These are phyloP conservation scores for Carpatolechia fugitivella DNA, from an alignment of 2,888 invertebrate species.

Conservation along the genomic window DNA sequence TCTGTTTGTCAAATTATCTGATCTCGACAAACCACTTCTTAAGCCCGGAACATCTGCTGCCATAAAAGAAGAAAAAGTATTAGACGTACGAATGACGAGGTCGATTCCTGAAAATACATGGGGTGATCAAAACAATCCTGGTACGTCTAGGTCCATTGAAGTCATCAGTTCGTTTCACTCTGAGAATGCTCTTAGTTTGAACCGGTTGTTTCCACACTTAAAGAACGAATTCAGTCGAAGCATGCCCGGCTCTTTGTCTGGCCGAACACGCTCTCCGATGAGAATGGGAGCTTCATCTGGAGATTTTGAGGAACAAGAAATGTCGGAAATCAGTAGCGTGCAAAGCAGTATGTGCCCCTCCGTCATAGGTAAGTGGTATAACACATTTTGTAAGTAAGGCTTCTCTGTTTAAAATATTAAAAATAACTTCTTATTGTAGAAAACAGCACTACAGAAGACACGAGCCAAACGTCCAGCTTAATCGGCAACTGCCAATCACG, in stretches of 20 bases:
- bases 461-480: constrained; percentile 59
- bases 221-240: constrained; percentile 69
- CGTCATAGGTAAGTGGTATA: constrained; percentile 60
- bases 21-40: constrained; percentile 83
- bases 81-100: constrained; percentile 81
- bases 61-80: constrained; percentile 36
- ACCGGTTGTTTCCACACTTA: constrained; percentile 82
- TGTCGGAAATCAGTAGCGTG: constrained; percentile 76
- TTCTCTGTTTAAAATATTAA: background rate
- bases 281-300: constrained; percentile 43
- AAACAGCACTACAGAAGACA: constrained; percentile 61
- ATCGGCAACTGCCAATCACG: constrained; percentile 75
- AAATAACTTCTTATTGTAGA: constrained; percentile 38
- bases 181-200: constrained; percentile 78
- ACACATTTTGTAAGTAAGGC: background rate
- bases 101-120: constrained; percentile 85
- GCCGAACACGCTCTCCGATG: constrained; percentile 48
- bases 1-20: constrained; percentile 87
- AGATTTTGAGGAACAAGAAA: constrained; percentile 72
- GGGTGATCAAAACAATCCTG: constrained; percentile 72
- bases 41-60: constrained; percentile 45
- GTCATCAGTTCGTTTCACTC: constrained; percentile 79
- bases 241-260: constrained; percentile 63
- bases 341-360: constrained; percentile 80
- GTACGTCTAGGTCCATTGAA: constrained; percentile 82